A percentile compares a stretch with the other conserved stretches of the same genome.
phyloP scores from a whole-genome alignment of 2,797 vertebrate genomes.

The Antrozous pallidus region DNA sequence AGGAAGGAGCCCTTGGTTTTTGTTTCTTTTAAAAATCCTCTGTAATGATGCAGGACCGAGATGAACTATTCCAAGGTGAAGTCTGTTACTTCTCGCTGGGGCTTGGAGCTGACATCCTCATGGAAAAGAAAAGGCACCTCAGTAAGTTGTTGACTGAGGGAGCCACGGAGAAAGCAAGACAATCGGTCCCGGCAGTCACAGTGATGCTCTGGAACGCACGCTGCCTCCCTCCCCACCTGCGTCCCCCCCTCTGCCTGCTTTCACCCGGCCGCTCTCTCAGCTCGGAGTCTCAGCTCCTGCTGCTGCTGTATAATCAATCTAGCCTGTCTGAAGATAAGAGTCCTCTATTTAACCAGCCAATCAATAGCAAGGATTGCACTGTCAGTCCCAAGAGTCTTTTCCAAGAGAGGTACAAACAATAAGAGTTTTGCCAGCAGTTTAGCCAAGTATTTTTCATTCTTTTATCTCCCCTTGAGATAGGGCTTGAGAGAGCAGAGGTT shows the following conservation, averaged over 20 bases:
- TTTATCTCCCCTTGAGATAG: constrained; percentile 62
- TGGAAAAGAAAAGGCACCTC: constrained; percentile 82
- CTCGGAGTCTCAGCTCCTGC: constrained; percentile 78
- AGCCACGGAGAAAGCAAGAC: constrained; percentile 72
- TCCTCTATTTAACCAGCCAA: constrained; percentile 86
- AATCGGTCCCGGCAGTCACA: constrained; percentile 75
- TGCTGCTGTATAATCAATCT: constrained; percentile 82
- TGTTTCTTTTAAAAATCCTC: constrained; percentile 72
- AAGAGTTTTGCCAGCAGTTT: constrained; percentile 81
- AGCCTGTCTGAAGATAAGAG: constrained; percentile 84
- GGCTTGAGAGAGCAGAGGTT: constrained; percentile 32
- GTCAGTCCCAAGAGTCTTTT: constrained; percentile 77
- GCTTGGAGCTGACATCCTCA: constrained; percentile 83
- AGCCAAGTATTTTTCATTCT: constrained; percentile 78
- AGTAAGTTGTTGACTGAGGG: constrained; percentile 82
- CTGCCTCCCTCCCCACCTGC: not conserved
- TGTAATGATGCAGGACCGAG: constrained; percentile 72
- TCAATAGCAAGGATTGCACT: constrained; percentile 83
- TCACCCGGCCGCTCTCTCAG: constrained; percentile 77
- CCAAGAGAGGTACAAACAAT: constrained; percentile 78
- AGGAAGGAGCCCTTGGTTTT: constrained; percentile 6
- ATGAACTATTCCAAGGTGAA: constrained; percentile 83
- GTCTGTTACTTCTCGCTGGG: constrained; percentile 79
- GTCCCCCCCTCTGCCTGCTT: constrained; percentile 46
- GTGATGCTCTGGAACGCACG: constrained; percentile 55